A percentile compares a stretch with the other conserved stretches of the same genome.
phyloP scores from a whole-genome alignment of 1,140 invertebrate genomes.

The Tetramorium parvispinum region DNA sequence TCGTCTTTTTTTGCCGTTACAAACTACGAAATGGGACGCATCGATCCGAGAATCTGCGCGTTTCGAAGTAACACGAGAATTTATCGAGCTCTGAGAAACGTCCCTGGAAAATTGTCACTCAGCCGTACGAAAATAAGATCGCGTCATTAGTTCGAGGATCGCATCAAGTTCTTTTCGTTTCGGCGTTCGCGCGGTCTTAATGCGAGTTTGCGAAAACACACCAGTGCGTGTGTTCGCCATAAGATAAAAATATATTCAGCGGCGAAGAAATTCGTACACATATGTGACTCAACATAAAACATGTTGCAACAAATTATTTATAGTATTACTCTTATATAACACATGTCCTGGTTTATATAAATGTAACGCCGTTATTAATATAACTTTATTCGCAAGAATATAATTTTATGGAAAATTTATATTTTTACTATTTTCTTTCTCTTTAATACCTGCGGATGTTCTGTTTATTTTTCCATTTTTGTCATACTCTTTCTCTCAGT shows the following conservation, averaged over 20 bases:
- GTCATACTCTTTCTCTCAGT: not conserved
- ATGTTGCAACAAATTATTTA: slow-evolving; percentile 48
- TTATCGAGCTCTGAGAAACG: not conserved
- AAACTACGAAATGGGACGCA: not conserved
- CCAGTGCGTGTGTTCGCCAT: not conserved
- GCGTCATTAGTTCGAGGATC: slow-evolving; percentile 28
- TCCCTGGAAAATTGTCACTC: slow-evolving; percentile 41
- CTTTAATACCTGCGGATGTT: not conserved
- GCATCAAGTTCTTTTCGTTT: not conserved
- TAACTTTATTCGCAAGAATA: not conserved
- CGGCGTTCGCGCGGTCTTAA: not conserved
- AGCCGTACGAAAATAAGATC: slow-evolving; percentile 33
- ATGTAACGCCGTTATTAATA: not conserved
- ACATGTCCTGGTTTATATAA: not conserved
- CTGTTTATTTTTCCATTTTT: not conserved
- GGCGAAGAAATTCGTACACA: slow-evolving; percentile 9
- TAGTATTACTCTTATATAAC: slow-evolving; percentile 20
- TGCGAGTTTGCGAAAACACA: not conserved
- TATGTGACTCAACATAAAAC: not conserved
- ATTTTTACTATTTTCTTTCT: not conserved
- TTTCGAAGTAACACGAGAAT: slow-evolving; percentile 24
- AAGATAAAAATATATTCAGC: slow-evolving; percentile 41
- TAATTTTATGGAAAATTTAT: not conserved
- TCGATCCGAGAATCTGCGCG: slow-evolving; percentile 27
- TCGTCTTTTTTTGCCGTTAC: not conserved